Conservation (phyloP, 2,888 invertebrate genomes). For the Perizoma affinitatum region DNA sequence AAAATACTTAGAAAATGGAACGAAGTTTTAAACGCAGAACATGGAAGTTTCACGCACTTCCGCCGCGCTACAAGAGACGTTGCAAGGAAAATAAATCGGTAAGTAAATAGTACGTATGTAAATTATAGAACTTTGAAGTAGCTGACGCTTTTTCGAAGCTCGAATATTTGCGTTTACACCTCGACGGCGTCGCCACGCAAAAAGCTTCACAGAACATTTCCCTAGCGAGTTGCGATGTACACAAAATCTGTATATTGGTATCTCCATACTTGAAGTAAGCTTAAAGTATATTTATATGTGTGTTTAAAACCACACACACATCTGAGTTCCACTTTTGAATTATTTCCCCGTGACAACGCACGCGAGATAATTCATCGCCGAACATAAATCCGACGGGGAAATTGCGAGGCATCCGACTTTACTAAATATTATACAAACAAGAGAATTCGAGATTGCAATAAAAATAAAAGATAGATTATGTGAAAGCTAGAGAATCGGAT, state of each 20-base stretch:
- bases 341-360: conserved; percentile 2
- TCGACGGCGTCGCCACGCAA: background rate
- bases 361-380: conserved; percentile 7
- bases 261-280: too few relatives aligned
- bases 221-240: background rate
- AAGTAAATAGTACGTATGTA: too few relatives aligned
- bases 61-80: too few relatives aligned
- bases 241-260: background rate
- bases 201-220: background rate
- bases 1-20: too few relatives aligned
- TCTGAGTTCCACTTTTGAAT: conserved; percentile 9
- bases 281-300: too few relatives aligned
- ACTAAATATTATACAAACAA: background rate
- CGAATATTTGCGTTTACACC: conserved; percentile 1
- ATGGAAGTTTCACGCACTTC: too few relatives aligned
- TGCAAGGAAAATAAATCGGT: too few relatives aligned
- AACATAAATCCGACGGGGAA: conserved; percentile 2
- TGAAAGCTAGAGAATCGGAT: too few relatives aligned
- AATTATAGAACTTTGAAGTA: too few relatives aligned
- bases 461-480: background rate
- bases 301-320: too few relatives aligned
- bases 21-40: too few relatives aligned
- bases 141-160: too few relatives aligned
- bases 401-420: background rate
- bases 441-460: background rate